Evolutionary conservation across 2,888 invertebrate species (phyloP).

Genomic region (Nephrotoma guestfalica): DNA sequence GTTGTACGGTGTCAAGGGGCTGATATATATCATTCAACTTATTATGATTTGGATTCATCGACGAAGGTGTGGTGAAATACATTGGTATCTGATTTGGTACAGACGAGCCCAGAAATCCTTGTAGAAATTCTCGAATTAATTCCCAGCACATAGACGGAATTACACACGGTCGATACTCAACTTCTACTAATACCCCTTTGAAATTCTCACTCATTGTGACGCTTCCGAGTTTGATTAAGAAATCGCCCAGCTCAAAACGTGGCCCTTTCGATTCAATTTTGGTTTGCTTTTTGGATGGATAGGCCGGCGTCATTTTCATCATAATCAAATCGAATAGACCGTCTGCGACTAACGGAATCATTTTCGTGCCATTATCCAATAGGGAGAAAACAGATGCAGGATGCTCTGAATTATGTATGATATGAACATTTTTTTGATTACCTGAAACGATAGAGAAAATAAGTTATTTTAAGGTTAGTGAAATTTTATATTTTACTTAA

Average conservation of each 20-base stretch:
- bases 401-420: constrained; percentile 91
- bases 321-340: constrained; percentile 80
- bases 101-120: constrained; percentile 70
- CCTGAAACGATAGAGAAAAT: constrained; percentile 28
- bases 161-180: constrained; percentile 84
- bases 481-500: neutral
- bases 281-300: constrained; percentile 77
- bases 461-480: neutral
- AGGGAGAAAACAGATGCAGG: constrained; percentile 89
- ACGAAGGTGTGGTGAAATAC: constrained; percentile 32
- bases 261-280: constrained; percentile 84
- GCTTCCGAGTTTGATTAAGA: constrained; percentile 83
- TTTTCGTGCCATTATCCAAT: constrained; percentile 72
- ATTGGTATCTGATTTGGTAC: constrained; percentile 60
- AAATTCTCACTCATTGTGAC: constrained; percentile 87
- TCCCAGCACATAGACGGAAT: constrained; percentile 84
- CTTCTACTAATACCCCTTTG: constrained; percentile 85
- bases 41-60: constrained; percentile 36
- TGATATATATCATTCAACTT: constrained; percentile 75
- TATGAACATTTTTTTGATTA: constrained; percentile 68
- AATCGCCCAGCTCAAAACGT: constrained; percentile 77
- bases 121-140: constrained; percentile 77
- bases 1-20: constrained; percentile 84
- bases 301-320: constrained; percentile 76
- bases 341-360: constrained; percentile 79